phyloP scores from a whole-genome alignment of 2,888 invertebrate genomes.

The Latheticus oryzae region DNA sequence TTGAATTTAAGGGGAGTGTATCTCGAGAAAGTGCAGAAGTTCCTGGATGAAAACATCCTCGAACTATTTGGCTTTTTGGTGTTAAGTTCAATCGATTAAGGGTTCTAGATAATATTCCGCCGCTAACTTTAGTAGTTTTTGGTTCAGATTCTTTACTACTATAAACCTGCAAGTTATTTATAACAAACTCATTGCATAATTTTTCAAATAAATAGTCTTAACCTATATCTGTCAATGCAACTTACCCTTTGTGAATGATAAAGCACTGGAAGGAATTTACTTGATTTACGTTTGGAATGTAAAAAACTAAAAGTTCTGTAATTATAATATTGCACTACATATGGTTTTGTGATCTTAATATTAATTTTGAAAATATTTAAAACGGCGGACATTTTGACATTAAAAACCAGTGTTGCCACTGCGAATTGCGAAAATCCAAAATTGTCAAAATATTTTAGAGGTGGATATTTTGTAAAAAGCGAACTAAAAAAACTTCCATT shows the following conservation, averaged over 20 bases:
- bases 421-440: too few relatives aligned
- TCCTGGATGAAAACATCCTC: constrained; percentile 95
- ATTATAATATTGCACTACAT: constrained; percentile 46
- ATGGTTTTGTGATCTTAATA: constrained; percentile 49
- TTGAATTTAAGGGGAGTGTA: constrained; percentile 69
- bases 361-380: constrained; percentile 54
- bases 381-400: constrained; percentile 52
- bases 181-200: constrained; percentile 21
- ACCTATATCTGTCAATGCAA: too few relatives aligned
- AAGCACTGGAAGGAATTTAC: constrained; percentile 41
- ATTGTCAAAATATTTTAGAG: too few relatives aligned
- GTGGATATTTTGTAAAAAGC: too few relatives aligned
- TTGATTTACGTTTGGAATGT: constrained; percentile 45
- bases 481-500: too few relatives aligned
- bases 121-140: constrained; percentile 46
- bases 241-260: constrained; percentile 52
- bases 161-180: constrained; percentile 48
- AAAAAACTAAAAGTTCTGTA: constrained; percentile 51
- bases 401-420: constrained; percentile 29
- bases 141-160: constrained; percentile 47
- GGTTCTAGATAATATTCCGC: constrained; percentile 56
- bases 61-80: constrained; percentile 66
- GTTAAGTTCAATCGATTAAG: constrained; percentile 53
- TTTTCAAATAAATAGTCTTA: too few relatives aligned
- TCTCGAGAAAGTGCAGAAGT: constrained; percentile 70